Base-by-base conservation (phyloP, 2,113 vertebrate species). In the Aldabrachelys gigantea region DNA sequence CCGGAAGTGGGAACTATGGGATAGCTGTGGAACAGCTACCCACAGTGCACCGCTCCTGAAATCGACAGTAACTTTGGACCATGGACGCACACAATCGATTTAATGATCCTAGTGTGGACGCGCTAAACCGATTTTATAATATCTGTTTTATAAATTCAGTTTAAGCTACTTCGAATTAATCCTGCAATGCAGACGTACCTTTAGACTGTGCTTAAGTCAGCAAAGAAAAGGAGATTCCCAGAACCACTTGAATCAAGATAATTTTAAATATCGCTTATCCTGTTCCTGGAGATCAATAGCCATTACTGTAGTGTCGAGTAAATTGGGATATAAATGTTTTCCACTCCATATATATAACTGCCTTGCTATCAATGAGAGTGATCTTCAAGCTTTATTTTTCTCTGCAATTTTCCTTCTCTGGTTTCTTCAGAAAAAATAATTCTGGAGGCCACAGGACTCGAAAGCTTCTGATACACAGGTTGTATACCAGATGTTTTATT, bases 201-300 rank as follows among this genome's bases (percentile, higher is more conserved):
- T n/a, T n/a, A 85, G 82, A 38, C 38, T 80, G 8, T 88, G 81
- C 72, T 84, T 88, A 50, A 13, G 50, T 92, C 81, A 88, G 75
- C 91, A 88, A 44, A 84, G 41, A 88, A 31, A 3, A 47, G 24
- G 24, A 44, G 49, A 35, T 92, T 88, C 91, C 86, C 91, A 92
- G 86, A 92, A 92, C 41, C 31, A 84, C 75, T 88, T 84, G 56
- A 56, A 56, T 88, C 85, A 88, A 69, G 47, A 62, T 88, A 79
- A 84, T 88, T 84, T 84, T 80, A 84, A 84, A 92, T 47, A 79
- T 62, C 41, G 10, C 85, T 91, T 91, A 85, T 56, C 80, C 25
- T 83, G 80, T 69, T 88, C 75, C 29, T 52, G 54, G 65, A 92
- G 79, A 92, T 92, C 91, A 84, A 88, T 88, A 88, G 86, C 69